Base-by-base conservation (phyloP, 1,140 invertebrate genomes). In the Bombus confusus region DNA sequence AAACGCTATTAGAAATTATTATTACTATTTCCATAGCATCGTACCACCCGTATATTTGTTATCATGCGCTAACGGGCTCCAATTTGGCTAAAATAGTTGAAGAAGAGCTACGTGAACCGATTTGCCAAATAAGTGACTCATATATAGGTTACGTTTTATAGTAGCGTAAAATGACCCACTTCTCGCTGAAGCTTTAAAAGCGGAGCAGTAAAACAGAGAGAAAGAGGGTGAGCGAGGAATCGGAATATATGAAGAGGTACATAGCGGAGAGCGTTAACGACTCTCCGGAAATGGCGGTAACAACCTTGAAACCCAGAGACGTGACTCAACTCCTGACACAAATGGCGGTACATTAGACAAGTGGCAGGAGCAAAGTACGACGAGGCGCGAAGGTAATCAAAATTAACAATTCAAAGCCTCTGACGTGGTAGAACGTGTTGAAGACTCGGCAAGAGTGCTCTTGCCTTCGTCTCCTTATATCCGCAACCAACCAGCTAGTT, bases 381-480 rank as follows among this genome's bases (percentile, higher is more conserved):
- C 75, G 62, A 81, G 68, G 74, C 71, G 80, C 43, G 80, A 91
- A 72, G 87, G 87, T 91, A 91, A 92, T 92, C 90, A 91, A 85
- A 90, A 92, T 90, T 92, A 91, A 92, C 88, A 92, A 92, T 92
- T 92, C 88, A 90, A 85, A 86, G 74, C 72, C 71, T 71, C 71
- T 75, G 31, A 57, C 25, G 18, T 52, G 8, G 47, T 34, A 52
- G 47, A 59, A 43, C 75, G 39, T 52, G 39, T 47, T 39, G 64
- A 78, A 80, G 76, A 64, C 41, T 52, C 72, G 68, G 12, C 83
- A 64, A 72, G 64, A 62, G 47, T 43, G 64, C 47, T 41, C 39
- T 59, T n/a, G 5, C 25, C 37, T 6, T 81, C 9, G 52, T 34
- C 37, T 41, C 25, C 6, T 43, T 77, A 31, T 68, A 68, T 52